Evolutionary conservation across 2,888 invertebrate species (phyloP).

Genomic region (Lottia scabra): DNA sequence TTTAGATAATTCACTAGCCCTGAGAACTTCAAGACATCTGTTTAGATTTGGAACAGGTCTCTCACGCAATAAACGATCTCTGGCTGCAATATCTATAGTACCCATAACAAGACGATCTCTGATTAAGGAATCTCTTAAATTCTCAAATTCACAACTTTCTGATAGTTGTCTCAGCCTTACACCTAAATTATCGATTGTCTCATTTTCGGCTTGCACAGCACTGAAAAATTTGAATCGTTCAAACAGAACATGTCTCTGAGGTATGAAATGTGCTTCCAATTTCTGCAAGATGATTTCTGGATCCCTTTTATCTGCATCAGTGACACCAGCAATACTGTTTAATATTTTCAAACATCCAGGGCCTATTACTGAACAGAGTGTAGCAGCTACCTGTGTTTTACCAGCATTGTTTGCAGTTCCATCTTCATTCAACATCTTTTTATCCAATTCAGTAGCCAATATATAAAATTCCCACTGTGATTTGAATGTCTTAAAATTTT

Average conservation of each 20-base stretch:
- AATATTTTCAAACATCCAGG: neutral
- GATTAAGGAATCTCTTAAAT: neutral
- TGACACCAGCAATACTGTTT: neutral
- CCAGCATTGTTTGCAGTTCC: neutral
- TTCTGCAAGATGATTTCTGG: neutral
- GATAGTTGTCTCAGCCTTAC: neutral
- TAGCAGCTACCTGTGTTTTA: neutral
- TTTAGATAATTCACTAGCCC: neutral
- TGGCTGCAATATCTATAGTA: neutral
- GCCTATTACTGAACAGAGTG: neutral
- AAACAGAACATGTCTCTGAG: neutral
- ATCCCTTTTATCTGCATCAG: neutral
- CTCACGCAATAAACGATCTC: neutral
- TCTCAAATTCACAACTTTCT: neutral
- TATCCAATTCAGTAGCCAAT: neutral
- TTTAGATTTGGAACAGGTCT: neutral
- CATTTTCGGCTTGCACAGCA: neutral
- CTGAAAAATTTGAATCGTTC: neutral
- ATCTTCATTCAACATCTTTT: neutral
- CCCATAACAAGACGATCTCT: neutral
- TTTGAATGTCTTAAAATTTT: neutral
- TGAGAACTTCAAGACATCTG: neutral
- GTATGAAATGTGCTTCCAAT: neutral
- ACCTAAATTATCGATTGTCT: neutral
- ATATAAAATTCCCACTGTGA: neutral